Evolutionary conservation across 2,888 invertebrate genomes (phyloP).

Genomic region (Epirrhoe tristata): DNA sequence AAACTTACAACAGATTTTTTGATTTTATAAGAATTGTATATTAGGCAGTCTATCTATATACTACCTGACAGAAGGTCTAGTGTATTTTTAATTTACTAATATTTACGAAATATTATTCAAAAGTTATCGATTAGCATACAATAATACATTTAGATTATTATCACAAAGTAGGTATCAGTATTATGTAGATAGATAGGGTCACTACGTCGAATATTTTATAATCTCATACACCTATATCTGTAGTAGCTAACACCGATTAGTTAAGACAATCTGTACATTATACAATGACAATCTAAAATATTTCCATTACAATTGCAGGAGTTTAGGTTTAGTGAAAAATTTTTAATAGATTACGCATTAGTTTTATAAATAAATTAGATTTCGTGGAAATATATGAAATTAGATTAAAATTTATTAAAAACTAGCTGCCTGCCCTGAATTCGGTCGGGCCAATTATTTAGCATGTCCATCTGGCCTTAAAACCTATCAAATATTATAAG

Average conservation of each 20-base stretch:
- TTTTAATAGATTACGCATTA: background rate
- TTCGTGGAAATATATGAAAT: background rate
- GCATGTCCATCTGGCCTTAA: too few species aligned
- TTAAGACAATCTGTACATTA: background rate
- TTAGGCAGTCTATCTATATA: slow-evolving; percentile 3
- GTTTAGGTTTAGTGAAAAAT: background rate
- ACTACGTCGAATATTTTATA: slow-evolving; percentile 9
- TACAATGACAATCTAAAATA: background rate
- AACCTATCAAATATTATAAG: too few species aligned
- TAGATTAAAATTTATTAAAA: background rate
- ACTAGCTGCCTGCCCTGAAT: background rate
- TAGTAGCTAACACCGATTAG: slow-evolving; percentile 6
- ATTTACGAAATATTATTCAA: slow-evolving; percentile 2
- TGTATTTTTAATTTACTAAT: slow-evolving; percentile 6
- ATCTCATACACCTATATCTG: background rate
- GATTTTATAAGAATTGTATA: background rate
- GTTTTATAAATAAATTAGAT: background rate
- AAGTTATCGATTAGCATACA: slow-evolving; percentile 6
- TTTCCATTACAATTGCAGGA: background rate
- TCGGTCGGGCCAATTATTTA: too few species aligned
- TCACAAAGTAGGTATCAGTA: slow-evolving; percentile 13
- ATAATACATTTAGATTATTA: slow-evolving; percentile 7
- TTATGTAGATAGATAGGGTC: background rate
- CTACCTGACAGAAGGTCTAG: background rate
- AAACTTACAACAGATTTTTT: background rate